These are phyloP conservation scores for Bostrychus sinensis DNA, from an alignment of 2,113 vertebrate genomes.

Conservation along the genomic window DNA sequence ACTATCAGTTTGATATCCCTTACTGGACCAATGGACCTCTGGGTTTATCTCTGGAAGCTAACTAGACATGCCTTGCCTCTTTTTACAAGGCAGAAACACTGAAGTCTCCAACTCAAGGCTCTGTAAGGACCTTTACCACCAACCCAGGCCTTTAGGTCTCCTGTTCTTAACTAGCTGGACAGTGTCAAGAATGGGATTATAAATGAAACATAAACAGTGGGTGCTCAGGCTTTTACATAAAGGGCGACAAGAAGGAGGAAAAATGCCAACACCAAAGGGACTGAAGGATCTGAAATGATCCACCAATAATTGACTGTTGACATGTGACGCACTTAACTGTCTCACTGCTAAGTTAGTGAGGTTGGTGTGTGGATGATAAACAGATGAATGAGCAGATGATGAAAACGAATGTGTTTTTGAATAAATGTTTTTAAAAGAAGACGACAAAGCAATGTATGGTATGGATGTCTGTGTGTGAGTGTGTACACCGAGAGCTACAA, in stretches of 20 bases:
- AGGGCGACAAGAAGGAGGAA: conserved; percentile 50
- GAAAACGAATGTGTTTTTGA: conserved; percentile 33
- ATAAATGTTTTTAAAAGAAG: conserved; percentile 47
- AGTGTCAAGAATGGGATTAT: conserved; percentile 61
- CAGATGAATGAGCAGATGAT: conserved; percentile 38
- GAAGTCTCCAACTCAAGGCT: conserved; percentile 27
- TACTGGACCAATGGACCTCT: conserved; percentile 51
- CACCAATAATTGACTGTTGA: conserved; percentile 60
- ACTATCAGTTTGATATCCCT: conserved; percentile 43
- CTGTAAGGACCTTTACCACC: conserved; percentile 43
- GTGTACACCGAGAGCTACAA: conserved; percentile 65
- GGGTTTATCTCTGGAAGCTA: conserved; percentile 40
- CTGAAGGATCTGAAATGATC: conserved; percentile 46
- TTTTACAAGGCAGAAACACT: conserved; percentile 51
- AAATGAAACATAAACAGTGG: conserved; percentile 66
- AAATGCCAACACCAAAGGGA: conserved; percentile 44
- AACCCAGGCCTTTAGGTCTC: conserved; percentile 54
- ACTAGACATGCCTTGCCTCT: conserved; percentile 42
- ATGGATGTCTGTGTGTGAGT: conserved; percentile 39
- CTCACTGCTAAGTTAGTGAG: conserved; percentile 64
- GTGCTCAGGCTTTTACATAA: conserved; percentile 50
- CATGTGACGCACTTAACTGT: conserved; percentile 74
- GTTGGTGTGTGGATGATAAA: conserved; percentile 31
- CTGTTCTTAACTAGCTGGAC: conserved; percentile 59
- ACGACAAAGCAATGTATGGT: conserved; percentile 37